Conservation (phyloP, 2,113 vertebrate genomes). For the Oxyruncus cristatus region DNA sequence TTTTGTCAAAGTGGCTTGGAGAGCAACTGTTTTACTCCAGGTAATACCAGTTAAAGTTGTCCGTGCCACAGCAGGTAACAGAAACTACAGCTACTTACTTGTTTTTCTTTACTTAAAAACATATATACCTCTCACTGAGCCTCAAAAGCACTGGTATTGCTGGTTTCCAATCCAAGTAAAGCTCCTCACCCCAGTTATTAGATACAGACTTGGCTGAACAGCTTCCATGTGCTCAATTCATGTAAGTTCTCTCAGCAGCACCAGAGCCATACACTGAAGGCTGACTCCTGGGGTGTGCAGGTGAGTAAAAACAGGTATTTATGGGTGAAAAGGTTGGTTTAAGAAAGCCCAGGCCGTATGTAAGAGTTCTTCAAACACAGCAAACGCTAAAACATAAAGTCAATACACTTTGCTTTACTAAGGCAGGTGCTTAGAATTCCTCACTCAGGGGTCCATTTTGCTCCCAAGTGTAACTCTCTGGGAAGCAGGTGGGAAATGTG, state of each 20-base stretch:
- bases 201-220: not conserved
- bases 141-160: not conserved
- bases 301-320: not conserved
- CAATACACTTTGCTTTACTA: not conserved
- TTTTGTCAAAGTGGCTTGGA: not conserved
- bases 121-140: not conserved
- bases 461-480: not conserved
- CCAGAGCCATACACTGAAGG: not conserved
- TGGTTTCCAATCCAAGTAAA: not conserved
- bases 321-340: not conserved
- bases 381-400: not conserved
- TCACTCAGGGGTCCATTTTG: not conserved
- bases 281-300: not conserved
- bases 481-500: not conserved
- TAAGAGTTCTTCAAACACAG: not conserved
- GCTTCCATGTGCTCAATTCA: not conserved
- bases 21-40: not conserved
- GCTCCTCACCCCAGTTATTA: not conserved
- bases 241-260: not conserved
- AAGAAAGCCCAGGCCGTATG: not conserved
- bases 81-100: not conserved
- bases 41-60: not conserved
- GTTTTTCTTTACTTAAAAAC: not conserved
- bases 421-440: not conserved
- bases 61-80: not conserved